These are phyloP conservation scores for Leptosomus discolor DNA, from an alignment of 2,113 vertebrate species.

Conservation along the genomic window DNA sequence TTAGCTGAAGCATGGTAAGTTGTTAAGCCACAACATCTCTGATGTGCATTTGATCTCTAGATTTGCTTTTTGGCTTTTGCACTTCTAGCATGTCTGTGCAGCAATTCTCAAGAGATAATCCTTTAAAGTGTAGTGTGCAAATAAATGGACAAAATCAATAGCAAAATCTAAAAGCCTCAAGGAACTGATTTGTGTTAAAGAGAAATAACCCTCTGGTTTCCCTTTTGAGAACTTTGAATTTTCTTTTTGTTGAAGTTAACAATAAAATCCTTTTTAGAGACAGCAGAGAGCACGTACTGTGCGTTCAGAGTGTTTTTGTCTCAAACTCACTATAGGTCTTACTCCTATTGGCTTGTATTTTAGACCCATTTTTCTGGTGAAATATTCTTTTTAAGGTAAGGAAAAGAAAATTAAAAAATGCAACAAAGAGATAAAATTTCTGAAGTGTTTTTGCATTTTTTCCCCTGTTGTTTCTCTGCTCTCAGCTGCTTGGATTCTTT, in stretches of 20 bases:
- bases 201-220: background rate
- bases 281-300: background rate
- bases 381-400: background rate
- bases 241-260: background rate
- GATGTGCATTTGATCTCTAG: background rate
- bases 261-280: background rate
- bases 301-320: background rate
- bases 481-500: background rate
- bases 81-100: background rate
- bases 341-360: background rate
- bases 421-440: background rate
- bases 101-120: background rate
- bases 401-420: background rate
- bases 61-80: background rate
- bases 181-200: background rate
- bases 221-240: background rate
- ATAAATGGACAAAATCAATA: background rate
- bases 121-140: background rate
- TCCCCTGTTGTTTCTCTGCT: background rate
- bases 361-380: background rate
- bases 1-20: background rate
- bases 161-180: background rate
- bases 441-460: background rate
- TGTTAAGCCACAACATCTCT: background rate
- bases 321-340: background rate